Base-by-base conservation (phyloP, 2,113 vertebrate genomes). In the Saccopteryx bilineata region DNA sequence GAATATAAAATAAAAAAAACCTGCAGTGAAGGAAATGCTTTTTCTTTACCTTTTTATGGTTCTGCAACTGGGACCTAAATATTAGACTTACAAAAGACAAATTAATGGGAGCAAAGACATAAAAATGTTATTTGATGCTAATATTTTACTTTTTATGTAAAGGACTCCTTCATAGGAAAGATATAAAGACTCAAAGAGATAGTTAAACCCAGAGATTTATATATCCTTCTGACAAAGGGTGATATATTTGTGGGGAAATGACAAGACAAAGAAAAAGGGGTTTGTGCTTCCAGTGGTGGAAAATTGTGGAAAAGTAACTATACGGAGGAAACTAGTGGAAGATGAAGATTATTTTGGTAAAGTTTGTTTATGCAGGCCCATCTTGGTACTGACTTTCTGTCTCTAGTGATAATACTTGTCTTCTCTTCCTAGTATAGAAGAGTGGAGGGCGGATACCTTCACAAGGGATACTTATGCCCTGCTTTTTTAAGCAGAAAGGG, bases 1-100 rank as follows among this genome's bases (percentile, higher is more conserved):
- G 21, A 78, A 54, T 78, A 74, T 72, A 88, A 87, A 93, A 81
- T 75, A 61, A 94, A 79, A 56, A 61, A 83, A 75, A 63, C 82
- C 46, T 46, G 4, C 26, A 65, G 48, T 14, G 26, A n/a, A 31
- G 11, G 56, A 65, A 39, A 61, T 54, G 14, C 63, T 87, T 46
- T 28, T 1, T 24, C 14, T 48, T 74, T 74, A 48, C 13, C 10
- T 17, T 60, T 39, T 74, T 52, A 56, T 56, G 56, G n/a, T 74
- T 61, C 56, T 54, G 48, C 46, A 56, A 0, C 33, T 86, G 63
- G 26, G 3, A 74, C n/a, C 18, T 72, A 56, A 69, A 88, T 65
- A 82, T 65, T 88, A 88, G 46, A 74, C 19, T 54, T 24, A 87
- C 75, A 72, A 80, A 87, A 54, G 54, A 71, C 31, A 87, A 23